Percentiles rank a stretch among this genome's conserved stretches.
phyloP scores from a whole-genome alignment of 2,113 vertebrate genomes.

The Gallinago media region DNA sequence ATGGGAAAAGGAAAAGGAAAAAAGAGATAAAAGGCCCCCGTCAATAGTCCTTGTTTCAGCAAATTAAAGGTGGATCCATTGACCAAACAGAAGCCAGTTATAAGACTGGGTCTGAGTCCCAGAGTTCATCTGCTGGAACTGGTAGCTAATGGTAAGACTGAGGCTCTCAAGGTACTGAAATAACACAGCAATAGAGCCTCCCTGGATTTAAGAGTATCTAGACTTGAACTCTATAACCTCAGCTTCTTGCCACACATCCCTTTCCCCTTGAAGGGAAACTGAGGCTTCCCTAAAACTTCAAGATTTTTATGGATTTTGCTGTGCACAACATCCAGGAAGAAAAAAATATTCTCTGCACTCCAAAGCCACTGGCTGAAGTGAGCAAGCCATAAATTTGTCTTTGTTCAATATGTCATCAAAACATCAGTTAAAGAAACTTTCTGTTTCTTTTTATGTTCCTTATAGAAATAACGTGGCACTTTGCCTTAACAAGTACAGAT shows the following conservation, averaged over 20 bases:
- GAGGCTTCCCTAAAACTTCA: background rate
- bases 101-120: background rate
- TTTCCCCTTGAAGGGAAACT: background rate
- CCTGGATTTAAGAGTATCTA: background rate
- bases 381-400: background rate
- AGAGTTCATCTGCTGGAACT: background rate
- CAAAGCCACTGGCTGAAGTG: background rate
- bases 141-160: background rate
- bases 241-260: background rate
- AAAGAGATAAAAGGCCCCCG: background rate
- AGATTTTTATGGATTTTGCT: background rate
- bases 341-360: background rate
- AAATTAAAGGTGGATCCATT: background rate
- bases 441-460: background rate
- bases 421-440: background rate
- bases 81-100: background rate
- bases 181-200: background rate
- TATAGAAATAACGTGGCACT: background rate
- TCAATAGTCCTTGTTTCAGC: background rate
- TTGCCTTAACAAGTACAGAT: background rate
- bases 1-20: background rate
- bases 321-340: fast-evolving
- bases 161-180: background rate
- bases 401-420: background rate
- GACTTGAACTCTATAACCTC: background rate